These are phyloP conservation scores for Allobates femoralis DNA, from an alignment of 2,797 vertebrate species.

Conservation along the genomic window DNA sequence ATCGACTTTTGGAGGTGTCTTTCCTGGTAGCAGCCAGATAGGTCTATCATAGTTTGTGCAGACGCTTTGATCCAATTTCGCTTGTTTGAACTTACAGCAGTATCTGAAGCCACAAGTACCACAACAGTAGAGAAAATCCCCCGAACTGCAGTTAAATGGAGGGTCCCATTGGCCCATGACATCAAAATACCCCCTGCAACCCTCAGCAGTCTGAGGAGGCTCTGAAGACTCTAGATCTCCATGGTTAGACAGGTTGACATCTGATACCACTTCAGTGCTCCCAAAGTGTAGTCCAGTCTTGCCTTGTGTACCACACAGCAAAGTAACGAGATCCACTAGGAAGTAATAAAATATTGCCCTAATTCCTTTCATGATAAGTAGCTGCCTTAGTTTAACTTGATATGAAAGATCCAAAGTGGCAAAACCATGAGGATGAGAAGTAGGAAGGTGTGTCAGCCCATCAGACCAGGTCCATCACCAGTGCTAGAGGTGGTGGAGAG, in stretches of 20 bases:
- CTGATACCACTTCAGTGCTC: constrained; percentile 89
- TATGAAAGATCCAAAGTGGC: constrained; percentile 55
- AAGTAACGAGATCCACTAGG: constrained; percentile 90
- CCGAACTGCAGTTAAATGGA: constrained; percentile 93
- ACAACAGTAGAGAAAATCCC: constrained; percentile 95
- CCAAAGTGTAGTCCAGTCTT: constrained; percentile 88
- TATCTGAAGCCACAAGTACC: constrained; percentile 99
- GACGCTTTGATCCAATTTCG: constrained; percentile 91
- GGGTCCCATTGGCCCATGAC: constrained; percentile 99
- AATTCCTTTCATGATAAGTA: constrained; percentile 77
- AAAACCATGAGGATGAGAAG: constrained; percentile 40
- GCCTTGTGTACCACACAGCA: constrained; percentile 92
- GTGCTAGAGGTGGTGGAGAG: not conserved
- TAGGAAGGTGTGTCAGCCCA: constrained; percentile 40
- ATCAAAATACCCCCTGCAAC: constrained; percentile 94
- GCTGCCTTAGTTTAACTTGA: constrained; percentile 41
- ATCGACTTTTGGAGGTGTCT: constrained; percentile 88
- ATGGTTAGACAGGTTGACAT: constrained; percentile 88
- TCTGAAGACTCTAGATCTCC: constrained; percentile 84
- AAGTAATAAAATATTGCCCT: constrained; percentile 87
- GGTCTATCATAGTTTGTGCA: constrained; percentile 96
- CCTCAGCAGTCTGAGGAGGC: constrained; percentile 87
- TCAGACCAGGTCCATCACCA: constrained; percentile 35
- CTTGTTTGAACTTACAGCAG: constrained; percentile 93
- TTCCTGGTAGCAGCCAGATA: constrained; percentile 90